Conservation (phyloP, 1,140 invertebrate genomes). For the Neodiprion pinetum region DNA sequence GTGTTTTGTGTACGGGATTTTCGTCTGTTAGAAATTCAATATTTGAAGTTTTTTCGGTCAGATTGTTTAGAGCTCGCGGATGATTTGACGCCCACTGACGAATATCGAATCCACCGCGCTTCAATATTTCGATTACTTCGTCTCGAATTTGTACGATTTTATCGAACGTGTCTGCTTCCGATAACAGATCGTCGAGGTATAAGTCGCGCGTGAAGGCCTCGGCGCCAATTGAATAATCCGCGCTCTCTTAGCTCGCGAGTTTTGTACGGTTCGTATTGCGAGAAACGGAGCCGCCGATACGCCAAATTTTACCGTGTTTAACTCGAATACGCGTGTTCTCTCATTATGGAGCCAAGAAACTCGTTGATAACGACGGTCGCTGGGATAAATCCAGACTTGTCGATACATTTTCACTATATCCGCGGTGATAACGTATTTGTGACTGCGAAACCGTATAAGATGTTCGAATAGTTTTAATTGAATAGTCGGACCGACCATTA, state of each 20-base stretch:
- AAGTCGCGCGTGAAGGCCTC: slow-evolving; percentile 43
- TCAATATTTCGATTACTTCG: slow-evolving; percentile 30
- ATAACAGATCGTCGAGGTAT: slow-evolving; percentile 58
- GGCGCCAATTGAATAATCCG: slow-evolving; percentile 33
- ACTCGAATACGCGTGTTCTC: not conserved
- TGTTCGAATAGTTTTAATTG: slow-evolving; percentile 31
- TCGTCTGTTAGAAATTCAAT: not conserved
- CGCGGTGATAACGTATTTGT: slow-evolving; percentile 34
- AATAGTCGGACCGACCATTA: slow-evolving; percentile 21
- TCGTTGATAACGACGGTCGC: slow-evolving; percentile 20
- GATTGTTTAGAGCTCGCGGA: slow-evolving; percentile 7
- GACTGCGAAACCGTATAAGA: slow-evolving; percentile 40
- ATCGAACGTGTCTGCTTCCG: slow-evolving; percentile 43
- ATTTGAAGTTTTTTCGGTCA: slow-evolving; percentile 12
- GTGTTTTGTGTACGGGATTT: slow-evolving; percentile 12
- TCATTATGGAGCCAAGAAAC: slow-evolving; percentile 10
- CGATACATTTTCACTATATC: slow-evolving; percentile 55
- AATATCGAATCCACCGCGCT: slow-evolving; percentile 38
- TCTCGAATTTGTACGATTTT: slow-evolving; percentile 37
- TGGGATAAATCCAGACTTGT: slow-evolving; percentile 40
- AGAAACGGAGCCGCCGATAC: slow-evolving; percentile 48
- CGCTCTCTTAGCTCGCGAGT: slow-evolving; percentile 36
- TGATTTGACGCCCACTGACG: slow-evolving; percentile 42
- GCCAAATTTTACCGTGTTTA: slow-evolving; percentile 46
- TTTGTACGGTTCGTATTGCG: slow-evolving; percentile 46